Conservation (phyloP, 2,113 vertebrate species). For the Bostrychus sinensis region DNA sequence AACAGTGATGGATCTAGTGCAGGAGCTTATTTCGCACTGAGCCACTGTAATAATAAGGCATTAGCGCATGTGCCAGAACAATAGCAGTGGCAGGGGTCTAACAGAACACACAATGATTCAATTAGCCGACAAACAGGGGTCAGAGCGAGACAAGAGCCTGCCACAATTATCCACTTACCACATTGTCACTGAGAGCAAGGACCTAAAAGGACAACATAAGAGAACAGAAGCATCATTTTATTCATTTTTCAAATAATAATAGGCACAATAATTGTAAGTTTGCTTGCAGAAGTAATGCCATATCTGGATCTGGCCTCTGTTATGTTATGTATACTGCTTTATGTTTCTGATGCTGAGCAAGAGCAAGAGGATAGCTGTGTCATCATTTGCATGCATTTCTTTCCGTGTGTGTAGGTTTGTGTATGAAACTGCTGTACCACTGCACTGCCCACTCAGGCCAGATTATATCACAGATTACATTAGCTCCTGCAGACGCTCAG, state of each 20-base stretch:
- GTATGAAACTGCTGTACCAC: constrained; percentile 45
- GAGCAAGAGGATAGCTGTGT: constrained; percentile 1
- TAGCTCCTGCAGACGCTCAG: constrained; percentile 44
- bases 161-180: constrained; percentile 41
- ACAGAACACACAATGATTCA: constrained; percentile 45
- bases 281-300: too few relatives aligned
- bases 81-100: constrained; percentile 34
- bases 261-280: too few relatives aligned
- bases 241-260: too few relatives aligned
- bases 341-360: not conserved
- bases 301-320: too few relatives aligned
- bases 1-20: not conserved
- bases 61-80: constrained; percentile 54
- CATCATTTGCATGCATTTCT: constrained; percentile 23
- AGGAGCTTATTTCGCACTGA: constrained; percentile 17
- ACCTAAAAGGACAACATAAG: not conserved
- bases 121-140: constrained; percentile 42
- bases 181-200: constrained; percentile 32
- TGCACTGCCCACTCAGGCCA: constrained; percentile 55
- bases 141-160: constrained; percentile 22
- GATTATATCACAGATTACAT: constrained; percentile 59
- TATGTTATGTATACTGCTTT: not conserved
- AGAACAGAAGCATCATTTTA: not conserved
- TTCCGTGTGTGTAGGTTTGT: constrained; percentile 34
- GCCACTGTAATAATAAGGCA: constrained; percentile 24